Evolutionary conservation across 2,113 vertebrate species (phyloP), one percentile per base, ranked within the genome.

Genomic region (Hippotragus niger): DNA sequence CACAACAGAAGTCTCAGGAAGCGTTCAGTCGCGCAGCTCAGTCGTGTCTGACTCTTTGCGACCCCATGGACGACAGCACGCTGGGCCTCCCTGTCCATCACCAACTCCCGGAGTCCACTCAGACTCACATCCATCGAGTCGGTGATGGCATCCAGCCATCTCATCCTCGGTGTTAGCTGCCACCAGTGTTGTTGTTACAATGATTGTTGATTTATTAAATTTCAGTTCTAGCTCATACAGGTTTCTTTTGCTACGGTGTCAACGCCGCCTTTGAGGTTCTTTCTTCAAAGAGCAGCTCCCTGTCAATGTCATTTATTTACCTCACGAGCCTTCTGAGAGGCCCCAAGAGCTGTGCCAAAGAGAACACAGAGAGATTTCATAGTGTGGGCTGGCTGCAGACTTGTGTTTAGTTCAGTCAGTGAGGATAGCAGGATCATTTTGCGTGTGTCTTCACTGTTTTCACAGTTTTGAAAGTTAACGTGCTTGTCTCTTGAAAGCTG

Each of bases 11-110:
- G 15, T 19, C n/a, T n/a, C 52, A 33, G 2, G 29, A 33, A 36
- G 40, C 0, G 0, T 0, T 21, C 67, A 23, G 67, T 27, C 3
- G 4, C 1, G 10, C 57, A 58, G 57, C n/a, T 71, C 9, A 36
- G 64, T 21, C 8, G 0, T 36, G 17, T 36, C 64, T 0, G n/a
- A 21, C 64, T 71, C 64, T 62, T 14, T 71, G 64, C 9, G 2
- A 23, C 67, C n/a, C 19, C n/a, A 1, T 3, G 19, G 10, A 40
- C 0, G 10, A 9, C 33, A 23, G 67, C n/a, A 40, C 67, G 10
- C n/a, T 2, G 11, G 10, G n/a, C 67, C 19, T 40, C 67, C 67
- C 67, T 23, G 67, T 40, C 67, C n/a, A 12, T 74, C 19, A 12
- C 67, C 67, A 40, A 0, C 67, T 40, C 67, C n/a, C 1, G 0